phyloP scores from a whole-genome alignment of 1,140 invertebrate species.

The Papilio machaon region DNA sequence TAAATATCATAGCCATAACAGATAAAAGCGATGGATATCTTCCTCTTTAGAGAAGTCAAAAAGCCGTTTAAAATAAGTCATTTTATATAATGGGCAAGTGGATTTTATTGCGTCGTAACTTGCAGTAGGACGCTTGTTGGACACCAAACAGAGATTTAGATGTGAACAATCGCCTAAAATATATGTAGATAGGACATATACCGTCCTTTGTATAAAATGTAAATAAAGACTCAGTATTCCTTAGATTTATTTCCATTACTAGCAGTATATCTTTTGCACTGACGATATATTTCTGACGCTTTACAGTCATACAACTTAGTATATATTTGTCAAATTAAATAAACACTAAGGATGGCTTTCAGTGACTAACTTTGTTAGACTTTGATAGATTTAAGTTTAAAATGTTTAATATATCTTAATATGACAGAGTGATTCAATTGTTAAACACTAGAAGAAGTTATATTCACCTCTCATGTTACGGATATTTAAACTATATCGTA shows the following conservation, averaged over 20 bases:
- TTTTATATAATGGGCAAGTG: slow-evolving; percentile 32
- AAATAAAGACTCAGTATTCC: not conserved
- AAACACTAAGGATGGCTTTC: no score
- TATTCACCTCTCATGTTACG: not conserved
- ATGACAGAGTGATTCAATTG: not conserved
- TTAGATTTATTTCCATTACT: not conserved
- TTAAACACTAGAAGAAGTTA: not conserved
- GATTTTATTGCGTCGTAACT: slow-evolving; percentile 33
- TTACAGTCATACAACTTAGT: not conserved
- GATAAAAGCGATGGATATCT: not conserved
- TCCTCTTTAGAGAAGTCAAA: slow-evolving; percentile 1
- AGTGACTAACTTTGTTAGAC: no score
- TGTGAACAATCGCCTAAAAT: slow-evolving; percentile 29
- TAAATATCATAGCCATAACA: not conserved
- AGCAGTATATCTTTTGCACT: not conserved
- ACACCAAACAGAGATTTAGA: slow-evolving; percentile 33
- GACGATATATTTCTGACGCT: not conserved
- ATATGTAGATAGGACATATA: not conserved
- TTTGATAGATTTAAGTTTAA: not conserved
- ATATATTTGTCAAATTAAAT: not conserved
- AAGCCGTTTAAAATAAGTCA: slow-evolving; percentile 17
- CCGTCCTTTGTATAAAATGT: not conserved
- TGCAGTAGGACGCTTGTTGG: slow-evolving; percentile 31
- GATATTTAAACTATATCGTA: not conserved
- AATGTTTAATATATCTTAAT: not conserved